Evolutionary conservation across 1,140 invertebrate species (phyloP).

Genomic region (Portunus trituberculatus): DNA sequence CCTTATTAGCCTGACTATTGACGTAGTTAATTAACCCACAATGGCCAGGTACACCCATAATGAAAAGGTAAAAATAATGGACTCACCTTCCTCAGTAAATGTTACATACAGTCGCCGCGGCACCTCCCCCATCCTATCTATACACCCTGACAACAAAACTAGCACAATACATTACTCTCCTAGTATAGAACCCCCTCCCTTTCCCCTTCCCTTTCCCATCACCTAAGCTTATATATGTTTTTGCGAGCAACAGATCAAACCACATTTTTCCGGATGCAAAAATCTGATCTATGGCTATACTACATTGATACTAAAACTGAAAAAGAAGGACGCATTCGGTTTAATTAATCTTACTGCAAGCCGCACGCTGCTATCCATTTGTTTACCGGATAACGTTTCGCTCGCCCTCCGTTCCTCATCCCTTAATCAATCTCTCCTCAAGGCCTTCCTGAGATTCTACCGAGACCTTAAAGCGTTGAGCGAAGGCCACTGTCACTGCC

Average conservation of each 20-base stretch:
- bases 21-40: slow-evolving; percentile 26
- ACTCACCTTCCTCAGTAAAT: background rate
- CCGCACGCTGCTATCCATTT: background rate
- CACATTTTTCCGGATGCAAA: no score
- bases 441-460: background rate
- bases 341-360: background rate
- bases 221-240: background rate
- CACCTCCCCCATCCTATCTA: background rate
- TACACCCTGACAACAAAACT: background rate
- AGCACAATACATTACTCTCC: background rate
- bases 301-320: background rate
- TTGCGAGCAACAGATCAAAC: background rate
- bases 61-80: background rate
- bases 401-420: background rate
- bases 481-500: slow-evolving; percentile 4
- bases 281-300: no score
- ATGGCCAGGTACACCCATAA: slow-evolving; percentile 9
- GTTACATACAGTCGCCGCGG: background rate
- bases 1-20: slow-evolving; percentile 25
- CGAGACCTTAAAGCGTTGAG: background rate
- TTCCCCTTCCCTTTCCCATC: no score
- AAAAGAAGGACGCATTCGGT: background rate
- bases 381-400: background rate
- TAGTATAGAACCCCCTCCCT: no score
- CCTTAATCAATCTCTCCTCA: background rate